Base-by-base conservation (phyloP, 2,888 invertebrate genomes). In the Mythimna lalbum region DNA sequence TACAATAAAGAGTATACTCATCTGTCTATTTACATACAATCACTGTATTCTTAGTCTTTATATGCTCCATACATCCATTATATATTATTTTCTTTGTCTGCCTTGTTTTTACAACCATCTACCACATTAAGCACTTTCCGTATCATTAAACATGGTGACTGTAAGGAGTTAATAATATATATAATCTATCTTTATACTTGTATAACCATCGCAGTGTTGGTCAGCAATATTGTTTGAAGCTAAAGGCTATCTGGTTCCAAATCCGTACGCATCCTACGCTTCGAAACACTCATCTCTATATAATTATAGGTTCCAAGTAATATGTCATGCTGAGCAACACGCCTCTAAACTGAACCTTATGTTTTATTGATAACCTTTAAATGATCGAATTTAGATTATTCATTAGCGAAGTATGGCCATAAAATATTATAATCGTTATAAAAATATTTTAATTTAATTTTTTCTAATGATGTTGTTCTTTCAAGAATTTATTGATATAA, bases 241-340 rank as follows among this genome's bases (percentile, higher is more conserved):
- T 77, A 81, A 84, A 85, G 82, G 84, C 80, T 79, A 84, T 70
- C 84, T 55, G 70, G 79, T 83, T 71, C 84, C 83, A 81, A 78
- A 83, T 84, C 19, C 50, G 80, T 70, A 12, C 31, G 33, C 66
- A 21, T 27, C 84, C 84, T 73, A 84, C 84, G 64, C 73, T 19
- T 61, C 53, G 36, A 63, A 49, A 50, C 1, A 56, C 31, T 43
- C 12, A 55, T 39, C 52, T 27, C n/a, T 57, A 36, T 60, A 76
- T 82, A 69, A 82, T 81, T 82, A 80, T 63, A 76, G 53, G 59
- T 55, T 33, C 21, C 7, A 23, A 66, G 27, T 59, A 14, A 43
- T 69, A 59, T 73, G 65, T 74, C 69, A 72, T 75, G 23, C 59
- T 60, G 60, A 73, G n/a, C 17, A 73, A 56, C 21, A 73, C 63